Evolutionary conservation across 2,888 invertebrate genomes (phyloP), one percentile per base, ranked within the genome.

Genomic region (Sminthurinus aureus): DNA sequence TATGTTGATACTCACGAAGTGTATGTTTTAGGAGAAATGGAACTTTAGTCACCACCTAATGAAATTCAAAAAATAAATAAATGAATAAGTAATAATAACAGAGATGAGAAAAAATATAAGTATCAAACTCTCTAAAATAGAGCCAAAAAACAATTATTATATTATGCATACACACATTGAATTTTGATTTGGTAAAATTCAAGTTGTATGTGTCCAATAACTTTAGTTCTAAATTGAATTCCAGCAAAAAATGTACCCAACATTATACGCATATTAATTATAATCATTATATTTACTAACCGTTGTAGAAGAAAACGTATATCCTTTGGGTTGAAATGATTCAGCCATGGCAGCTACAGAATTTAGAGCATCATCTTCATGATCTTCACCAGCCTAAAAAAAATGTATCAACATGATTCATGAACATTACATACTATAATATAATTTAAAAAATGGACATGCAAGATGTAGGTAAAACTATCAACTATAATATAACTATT

Each of bases 251-350:
- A 52, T 11, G 13, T 52, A 52, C 9, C 18, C 18, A 58, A 58
- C 13, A 58, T 6, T 58, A 9, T 18, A 58, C 13, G 9, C 18
- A 58, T 18, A 58, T 6, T 58, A 15, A 58, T 58, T 58, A 15
- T 15, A 13, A 26, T 75, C 11, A 38, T 26, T 15, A 71, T 13
- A 4, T 24, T 4, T 24, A 26, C 71, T 15, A 90, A 95, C 95
- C 91, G 95, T 95, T 81, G 98, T 97, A 83, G 98, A 97, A 89
- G 97, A 96, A 88, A 99, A 92, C 26, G 99, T 99, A 90, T 97
- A 98, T 90, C 99, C 99, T 90, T 97, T 99, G 2, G 99, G 99
- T 91, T 99, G 98, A 90, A 99, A 95, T 91, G 97, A 95, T 90
- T 98, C 96, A 75, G 99, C 99, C 89, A 98, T 93, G 82, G 96